These are phyloP conservation scores for Tapera naevia DNA, from an alignment of 2,797 vertebrate species.

Conservation along the genomic window DNA sequence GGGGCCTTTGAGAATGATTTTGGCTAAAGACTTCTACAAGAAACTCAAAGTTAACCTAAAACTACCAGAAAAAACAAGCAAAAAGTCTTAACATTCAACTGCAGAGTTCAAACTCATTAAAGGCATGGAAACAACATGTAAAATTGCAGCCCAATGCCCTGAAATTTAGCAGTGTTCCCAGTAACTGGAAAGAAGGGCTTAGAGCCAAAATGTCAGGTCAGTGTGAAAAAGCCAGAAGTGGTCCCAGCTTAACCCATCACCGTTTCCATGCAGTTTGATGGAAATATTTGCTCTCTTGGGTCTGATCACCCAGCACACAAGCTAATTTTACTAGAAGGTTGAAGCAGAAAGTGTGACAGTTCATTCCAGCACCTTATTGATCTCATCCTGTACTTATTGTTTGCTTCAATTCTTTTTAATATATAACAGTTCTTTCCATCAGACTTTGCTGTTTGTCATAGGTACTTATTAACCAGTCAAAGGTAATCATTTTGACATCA, in stretches of 20 bases:
- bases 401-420: neutral
- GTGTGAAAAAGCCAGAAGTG: neutral
- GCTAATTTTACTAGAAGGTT: neutral
- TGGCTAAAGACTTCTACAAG: neutral
- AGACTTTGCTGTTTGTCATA: conserved; percentile 46
- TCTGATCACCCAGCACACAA: neutral
- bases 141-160: neutral
- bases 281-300: neutral
- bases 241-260: neutral
- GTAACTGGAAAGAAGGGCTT: neutral
- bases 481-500: neutral
- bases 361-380: neutral
- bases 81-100: neutral
- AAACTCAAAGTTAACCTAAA: neutral
- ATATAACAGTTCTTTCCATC: neutral
- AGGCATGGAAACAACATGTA: neutral
- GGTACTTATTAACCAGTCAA: conserved; percentile 45
- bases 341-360: neutral
- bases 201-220: neutral
- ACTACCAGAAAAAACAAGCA: neutral
- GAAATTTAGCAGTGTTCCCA: neutral
- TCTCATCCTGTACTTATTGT: neutral
- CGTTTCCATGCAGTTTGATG: neutral
- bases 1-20: neutral
- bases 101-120: neutral